Evolutionary conservation across 2,113 vertebrate genomes (phyloP).

Genomic region (Pristiophorus japonicus): DNA sequence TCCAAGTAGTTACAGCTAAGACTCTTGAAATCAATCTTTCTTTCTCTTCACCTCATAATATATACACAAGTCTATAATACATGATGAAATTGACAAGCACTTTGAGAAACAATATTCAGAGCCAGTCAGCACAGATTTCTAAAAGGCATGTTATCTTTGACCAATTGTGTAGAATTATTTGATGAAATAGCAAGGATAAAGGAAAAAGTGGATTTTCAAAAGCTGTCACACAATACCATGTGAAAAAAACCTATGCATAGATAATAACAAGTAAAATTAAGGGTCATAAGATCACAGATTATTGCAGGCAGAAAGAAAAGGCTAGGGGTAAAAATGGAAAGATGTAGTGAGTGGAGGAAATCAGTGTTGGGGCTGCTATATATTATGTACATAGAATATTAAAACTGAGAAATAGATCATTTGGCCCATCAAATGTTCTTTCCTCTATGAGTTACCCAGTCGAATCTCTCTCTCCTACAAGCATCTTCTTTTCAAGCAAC

Average conservation of each 20-base stretch:
- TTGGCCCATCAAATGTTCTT: neutral
- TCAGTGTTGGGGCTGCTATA: no score
- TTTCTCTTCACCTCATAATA: neutral
- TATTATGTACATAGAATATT: neutral
- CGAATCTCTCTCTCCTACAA: neutral
- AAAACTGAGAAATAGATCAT: neutral
- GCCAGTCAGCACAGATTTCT: neutral
- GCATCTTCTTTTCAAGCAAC: neutral
- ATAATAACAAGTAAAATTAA: neutral
- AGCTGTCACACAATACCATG: neutral
- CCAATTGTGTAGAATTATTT: neutral
- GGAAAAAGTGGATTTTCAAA: neutral
- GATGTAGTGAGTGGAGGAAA: no score
- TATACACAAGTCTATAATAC: neutral
- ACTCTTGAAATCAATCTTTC: neutral
- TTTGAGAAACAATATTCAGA: neutral
- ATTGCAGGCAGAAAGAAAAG: neutral
- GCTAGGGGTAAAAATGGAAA: no score
- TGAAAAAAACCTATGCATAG: neutral
- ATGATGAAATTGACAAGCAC: neutral
- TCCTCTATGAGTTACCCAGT: neutral
- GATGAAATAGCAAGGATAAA: neutral
- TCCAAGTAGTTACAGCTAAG: neutral
- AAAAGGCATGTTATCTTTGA: neutral
- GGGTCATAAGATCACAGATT: neutral